phyloP scores from a whole-genome alignment of 2,113 vertebrate genomes.

The Podarcis raffonei region DNA sequence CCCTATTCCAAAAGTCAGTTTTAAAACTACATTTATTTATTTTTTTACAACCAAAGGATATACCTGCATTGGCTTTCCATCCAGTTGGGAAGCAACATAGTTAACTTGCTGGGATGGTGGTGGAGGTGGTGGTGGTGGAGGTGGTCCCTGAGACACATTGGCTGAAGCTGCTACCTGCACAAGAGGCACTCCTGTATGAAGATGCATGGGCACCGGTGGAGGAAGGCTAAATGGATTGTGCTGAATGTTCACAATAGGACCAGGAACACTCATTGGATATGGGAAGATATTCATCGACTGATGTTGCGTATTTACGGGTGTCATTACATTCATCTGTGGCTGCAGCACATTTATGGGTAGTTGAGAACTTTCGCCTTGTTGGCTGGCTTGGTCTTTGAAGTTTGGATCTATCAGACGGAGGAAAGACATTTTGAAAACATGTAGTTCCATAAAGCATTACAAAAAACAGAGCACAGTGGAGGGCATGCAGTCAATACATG shows the following conservation, averaged over 20 bases:
- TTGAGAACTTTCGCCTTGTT: slow-evolving; percentile 82
- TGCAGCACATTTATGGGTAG: slow-evolving; percentile 82
- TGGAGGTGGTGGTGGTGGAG: slow-evolving; percentile 93
- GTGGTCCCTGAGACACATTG: slow-evolving; percentile 86
- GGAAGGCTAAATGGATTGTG: slow-evolving; percentile 82
- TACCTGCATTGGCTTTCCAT: slow-evolving; percentile 88
- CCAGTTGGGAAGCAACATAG: slow-evolving; percentile 82
- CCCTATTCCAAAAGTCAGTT: background rate
- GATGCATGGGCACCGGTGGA: slow-evolving; percentile 87
- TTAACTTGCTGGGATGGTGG: slow-evolving; percentile 91
- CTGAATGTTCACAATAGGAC: slow-evolving; percentile 85
- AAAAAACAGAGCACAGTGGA: background rate
- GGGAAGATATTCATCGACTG: slow-evolving; percentile 80
- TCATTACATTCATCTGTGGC: slow-evolving; percentile 82
- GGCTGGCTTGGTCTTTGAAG: slow-evolving; percentile 82
- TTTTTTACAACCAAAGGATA: slow-evolving; percentile 49
- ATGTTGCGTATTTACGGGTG: slow-evolving; percentile 76
- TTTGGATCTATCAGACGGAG: slow-evolving; percentile 80
- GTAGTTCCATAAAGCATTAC: background rate
- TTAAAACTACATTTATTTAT: background rate
- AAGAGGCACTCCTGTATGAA: slow-evolving; percentile 87
- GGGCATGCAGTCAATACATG: background rate
- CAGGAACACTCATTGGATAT: slow-evolving; percentile 79
- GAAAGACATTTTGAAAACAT: slow-evolving; percentile 8
- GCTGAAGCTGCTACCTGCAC: slow-evolving; percentile 86